These are phyloP conservation scores for Crotalus viridis DNA, from an alignment of 2,113 vertebrate species.

Conservation along the genomic window DNA sequence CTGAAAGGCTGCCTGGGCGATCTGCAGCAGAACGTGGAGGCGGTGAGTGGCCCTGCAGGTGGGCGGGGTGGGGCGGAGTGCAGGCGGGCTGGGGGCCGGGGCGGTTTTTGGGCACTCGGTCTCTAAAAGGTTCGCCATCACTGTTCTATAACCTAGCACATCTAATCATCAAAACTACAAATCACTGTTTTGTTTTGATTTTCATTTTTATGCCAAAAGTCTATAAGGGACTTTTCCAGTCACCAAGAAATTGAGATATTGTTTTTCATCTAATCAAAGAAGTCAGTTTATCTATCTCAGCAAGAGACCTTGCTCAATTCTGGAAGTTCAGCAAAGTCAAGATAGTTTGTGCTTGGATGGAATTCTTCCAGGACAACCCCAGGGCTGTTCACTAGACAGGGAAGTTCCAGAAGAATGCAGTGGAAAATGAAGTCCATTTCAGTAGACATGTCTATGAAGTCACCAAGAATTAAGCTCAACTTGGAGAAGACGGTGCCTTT, in stretches of 20 bases:
- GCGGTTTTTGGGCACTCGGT: no score
- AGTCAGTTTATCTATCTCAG: neutral
- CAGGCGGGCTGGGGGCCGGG: no score
- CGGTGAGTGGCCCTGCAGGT: no score
- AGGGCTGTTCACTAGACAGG: neutral
- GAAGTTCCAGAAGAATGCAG: neutral
- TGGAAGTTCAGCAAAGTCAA: neutral
- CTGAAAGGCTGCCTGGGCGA: no score
- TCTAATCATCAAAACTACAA: neutral
- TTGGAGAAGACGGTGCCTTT: neutral
- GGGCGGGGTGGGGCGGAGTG: no score
- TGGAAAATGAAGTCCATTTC: neutral
- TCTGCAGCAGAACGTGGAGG: no score
- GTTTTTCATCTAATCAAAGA: neutral
- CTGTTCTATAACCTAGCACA: neutral
- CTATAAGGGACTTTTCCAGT: neutral
- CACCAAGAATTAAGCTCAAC: neutral
- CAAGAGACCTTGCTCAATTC: neutral
- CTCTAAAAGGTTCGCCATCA: no score
- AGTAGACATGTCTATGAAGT: neutral
- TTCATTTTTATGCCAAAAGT: neutral
- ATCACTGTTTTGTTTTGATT: neutral
- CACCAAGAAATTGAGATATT: neutral
- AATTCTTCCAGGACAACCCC: neutral
- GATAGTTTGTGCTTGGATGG: neutral